Base-by-base conservation (phyloP, 2,888 invertebrate species). In the Tortricodes alternella region DNA sequence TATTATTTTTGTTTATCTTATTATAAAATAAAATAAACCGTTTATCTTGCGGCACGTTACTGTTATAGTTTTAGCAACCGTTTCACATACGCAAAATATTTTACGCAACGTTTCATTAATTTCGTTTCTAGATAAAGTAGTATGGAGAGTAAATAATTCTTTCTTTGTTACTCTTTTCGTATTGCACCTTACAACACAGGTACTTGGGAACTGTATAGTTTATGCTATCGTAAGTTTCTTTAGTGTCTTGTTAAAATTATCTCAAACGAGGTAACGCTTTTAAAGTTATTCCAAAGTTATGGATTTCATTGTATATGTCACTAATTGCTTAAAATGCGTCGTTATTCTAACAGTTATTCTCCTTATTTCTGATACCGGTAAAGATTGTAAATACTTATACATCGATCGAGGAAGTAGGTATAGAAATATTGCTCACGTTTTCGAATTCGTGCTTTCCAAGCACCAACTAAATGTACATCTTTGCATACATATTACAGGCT, bases 21-120 rank as follows among this genome's bases (percentile, higher is more conserved):
- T 38, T 24, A 46, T 38, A 53, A 16, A 39, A 53, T 19, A 19
- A 6, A 18, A 29, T 19, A 29, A n/a, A 15, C 39, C 21, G 34
- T 13, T 23, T 41, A 19, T n/a, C 16, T 19, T 7, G 39, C 38
- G 7, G 23, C 23, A 8, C 5, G 23, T 3, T 56, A 50, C 56
- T 5, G 56, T 50, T 50, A 56, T 38, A 11, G 32, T 34, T 49
- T 56, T 19, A 49, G 56, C 32, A 50, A 56, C 34, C 35, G 39
- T 48, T 48, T 53, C 53, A 53, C 38, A 55, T 55, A 55, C 41
- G 27, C 35, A 55, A 43, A 44, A 55, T 34, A 44, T 15, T 49
- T 55, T 56, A 50, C 44, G 56, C 44, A 56, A 56, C 23, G 7
- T n/a, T n/a, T 34, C 39, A 53, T 56, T 56, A 44, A 56, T 44